Evolutionary conservation across 2,797 vertebrate species (phyloP).

Genomic region (Calcarius lapponicus): DNA sequence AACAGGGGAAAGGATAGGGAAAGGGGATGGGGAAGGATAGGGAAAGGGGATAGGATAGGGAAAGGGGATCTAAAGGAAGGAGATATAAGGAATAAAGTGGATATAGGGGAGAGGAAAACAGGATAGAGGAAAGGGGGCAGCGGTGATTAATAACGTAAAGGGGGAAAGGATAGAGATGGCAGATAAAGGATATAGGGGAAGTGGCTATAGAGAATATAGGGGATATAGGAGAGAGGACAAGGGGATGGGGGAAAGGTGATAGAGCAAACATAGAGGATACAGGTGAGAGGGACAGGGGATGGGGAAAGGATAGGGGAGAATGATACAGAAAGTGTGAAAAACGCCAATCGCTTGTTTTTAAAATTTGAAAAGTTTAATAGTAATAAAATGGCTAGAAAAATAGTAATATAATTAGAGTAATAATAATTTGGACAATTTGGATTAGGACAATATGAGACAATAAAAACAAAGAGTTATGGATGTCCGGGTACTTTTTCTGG

Average conservation of each 20-base stretch:
- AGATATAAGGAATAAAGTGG: not conserved
- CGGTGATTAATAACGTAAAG: too few relatives aligned
- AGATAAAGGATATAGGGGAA: not conserved
- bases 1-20: not conserved
- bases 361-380: too few relatives aligned
- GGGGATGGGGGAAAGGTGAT: not conserved
- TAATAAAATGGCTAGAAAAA: too few relatives aligned
- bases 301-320: fast-evolving
- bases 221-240: not conserved
- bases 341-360: too few relatives aligned
- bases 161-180: not conserved
- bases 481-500: too few relatives aligned
- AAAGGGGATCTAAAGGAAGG: too few relatives aligned
- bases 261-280: too few relatives aligned
- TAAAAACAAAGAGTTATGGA: too few relatives aligned
- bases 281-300: not conserved
- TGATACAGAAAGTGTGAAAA: not conserved
- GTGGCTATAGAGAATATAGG: not conserved
- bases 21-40: not conserved
- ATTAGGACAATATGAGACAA: too few relatives aligned
- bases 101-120: fast-evolving
- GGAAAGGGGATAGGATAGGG: not conserved
- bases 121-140: not conserved
- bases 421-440: too few relatives aligned
- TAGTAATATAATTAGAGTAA: too few relatives aligned